Percentiles rank a stretch among this genome's conserved stretches.
These are phyloP conservation scores for Antheraea mylitta DNA, from an alignment of 1,140 invertebrate genomes.

Conservation along the genomic window DNA sequence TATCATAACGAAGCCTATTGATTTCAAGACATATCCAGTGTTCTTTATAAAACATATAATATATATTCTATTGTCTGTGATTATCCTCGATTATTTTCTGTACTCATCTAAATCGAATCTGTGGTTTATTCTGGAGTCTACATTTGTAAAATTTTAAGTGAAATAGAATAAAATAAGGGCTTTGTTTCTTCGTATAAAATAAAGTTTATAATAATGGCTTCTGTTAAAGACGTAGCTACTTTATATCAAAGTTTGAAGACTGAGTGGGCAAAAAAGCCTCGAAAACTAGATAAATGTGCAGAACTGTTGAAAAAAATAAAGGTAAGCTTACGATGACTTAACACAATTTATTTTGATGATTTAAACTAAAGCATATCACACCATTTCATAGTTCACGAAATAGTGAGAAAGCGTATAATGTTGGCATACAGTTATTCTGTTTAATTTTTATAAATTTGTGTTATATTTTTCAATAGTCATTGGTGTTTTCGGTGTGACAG, in stretches of 20 bases:
- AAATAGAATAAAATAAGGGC: too few species aligned
- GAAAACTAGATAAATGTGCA: conserved; percentile 86
- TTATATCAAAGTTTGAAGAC: conserved; percentile 86
- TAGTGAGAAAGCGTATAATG: too few species aligned
- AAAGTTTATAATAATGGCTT: conserved; percentile 73
- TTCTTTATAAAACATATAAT: too few species aligned
- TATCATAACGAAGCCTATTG: too few species aligned
- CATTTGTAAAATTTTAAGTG: neutral
- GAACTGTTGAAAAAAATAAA: conserved; percentile 87
- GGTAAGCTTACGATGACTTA: conserved; percentile 72
- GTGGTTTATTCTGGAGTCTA: neutral
- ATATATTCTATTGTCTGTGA: too few species aligned
- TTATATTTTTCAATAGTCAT: too few species aligned
- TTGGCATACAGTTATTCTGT: too few species aligned
- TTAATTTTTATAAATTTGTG: too few species aligned
- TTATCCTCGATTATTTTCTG: too few species aligned
- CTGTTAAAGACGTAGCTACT: conserved; percentile 82
- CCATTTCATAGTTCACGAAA: too few species aligned
- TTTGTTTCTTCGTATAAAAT: neutral
- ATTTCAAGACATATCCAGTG: too few species aligned
- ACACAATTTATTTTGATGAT: neutral
- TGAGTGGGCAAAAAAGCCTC: conserved; percentile 85
- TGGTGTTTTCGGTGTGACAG: too few species aligned
- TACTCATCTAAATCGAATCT: neutral
- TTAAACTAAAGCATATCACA: neutral